These are phyloP conservation scores for Pantala flavescens DNA, from an alignment of 1,140 invertebrate species.

Conservation along the genomic window DNA sequence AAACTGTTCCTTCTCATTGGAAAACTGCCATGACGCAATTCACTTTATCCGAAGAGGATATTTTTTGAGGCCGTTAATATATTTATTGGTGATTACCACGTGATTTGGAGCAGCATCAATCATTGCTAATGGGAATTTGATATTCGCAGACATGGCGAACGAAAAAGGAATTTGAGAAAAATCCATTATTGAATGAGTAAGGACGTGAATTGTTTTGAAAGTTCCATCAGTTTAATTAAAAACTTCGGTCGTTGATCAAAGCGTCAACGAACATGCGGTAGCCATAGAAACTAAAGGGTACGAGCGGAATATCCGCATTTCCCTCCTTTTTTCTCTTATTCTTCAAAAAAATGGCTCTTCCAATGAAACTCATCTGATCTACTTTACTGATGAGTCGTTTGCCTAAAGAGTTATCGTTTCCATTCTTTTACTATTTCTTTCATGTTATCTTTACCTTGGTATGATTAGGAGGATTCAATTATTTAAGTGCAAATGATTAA, in stretches of 20 bases:
- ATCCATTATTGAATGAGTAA: not conserved
- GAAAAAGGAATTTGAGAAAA: not conserved
- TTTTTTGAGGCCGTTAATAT: not conserved
- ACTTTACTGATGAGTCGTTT: no score
- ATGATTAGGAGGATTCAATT: no score
- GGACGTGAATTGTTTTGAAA: not conserved
- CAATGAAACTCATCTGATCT: no score
- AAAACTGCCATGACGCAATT: not conserved
- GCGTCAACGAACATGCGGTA: constrained; percentile 7
- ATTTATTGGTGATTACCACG: not conserved
- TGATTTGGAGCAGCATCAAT: not conserved
- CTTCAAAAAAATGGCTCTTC: not conserved
- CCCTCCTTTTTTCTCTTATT: not conserved
- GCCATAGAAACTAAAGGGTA: not conserved
- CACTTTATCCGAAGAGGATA: not conserved
- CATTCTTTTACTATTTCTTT: no score
- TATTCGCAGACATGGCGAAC: not conserved
- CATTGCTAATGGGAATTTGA: constrained; percentile 9
- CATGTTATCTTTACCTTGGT: no score
- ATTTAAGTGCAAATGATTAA: no score
- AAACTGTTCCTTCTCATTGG: not conserved
- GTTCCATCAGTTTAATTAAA: constrained; percentile 6
- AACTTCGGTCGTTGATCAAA: constrained; percentile 9
- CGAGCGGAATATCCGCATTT: not conserved
- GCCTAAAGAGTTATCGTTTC: no score